Evolutionary conservation across 2,888 invertebrate species (phyloP).

Genomic region (Cepaea hortensis): DNA sequence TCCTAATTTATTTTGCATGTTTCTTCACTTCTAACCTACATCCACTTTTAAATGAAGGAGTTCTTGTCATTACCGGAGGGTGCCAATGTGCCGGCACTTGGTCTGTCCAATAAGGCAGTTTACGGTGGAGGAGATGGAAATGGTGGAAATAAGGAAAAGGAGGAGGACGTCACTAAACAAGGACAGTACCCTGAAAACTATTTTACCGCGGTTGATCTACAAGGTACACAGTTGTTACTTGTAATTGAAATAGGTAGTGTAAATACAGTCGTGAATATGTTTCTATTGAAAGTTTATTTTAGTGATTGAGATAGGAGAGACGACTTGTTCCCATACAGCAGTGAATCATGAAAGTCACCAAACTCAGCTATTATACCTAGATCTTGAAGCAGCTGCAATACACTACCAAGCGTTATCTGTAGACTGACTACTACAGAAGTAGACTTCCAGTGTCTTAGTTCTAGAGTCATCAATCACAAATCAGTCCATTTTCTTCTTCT

Average conservation of each 20-base stretch:
- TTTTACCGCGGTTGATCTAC: conserved; percentile 78
- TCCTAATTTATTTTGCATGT: neutral
- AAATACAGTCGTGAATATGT: too few relatives aligned
- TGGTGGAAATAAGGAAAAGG: conserved; percentile 38
- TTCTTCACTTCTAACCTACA: neutral
- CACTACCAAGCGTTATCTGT: too few relatives aligned
- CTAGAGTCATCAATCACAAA: too few relatives aligned
- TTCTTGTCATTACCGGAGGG: conserved; percentile 78
- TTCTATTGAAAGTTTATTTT: too few relatives aligned
- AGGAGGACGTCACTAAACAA: conserved; percentile 68
- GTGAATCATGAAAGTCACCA: too few relatives aligned
- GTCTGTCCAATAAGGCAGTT: conserved; percentile 95
- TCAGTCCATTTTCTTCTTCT: too few relatives aligned
- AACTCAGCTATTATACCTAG: too few relatives aligned
- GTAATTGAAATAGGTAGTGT: neutral
- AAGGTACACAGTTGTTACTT: conserved; percentile 55
- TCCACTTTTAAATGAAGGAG: conserved; percentile 9
- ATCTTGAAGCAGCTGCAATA: too few relatives aligned
- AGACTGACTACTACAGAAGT: too few relatives aligned
- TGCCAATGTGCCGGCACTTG: conserved; percentile 94
- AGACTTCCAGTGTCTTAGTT: too few relatives aligned
- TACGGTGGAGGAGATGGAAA: conserved; percentile 75
- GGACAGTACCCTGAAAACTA: conserved; percentile 83
- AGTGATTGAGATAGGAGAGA: too few relatives aligned
- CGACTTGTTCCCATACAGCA: too few relatives aligned